phyloP scores from a whole-genome alignment of 1,140 invertebrate genomes.

The Euglossa dilemma region DNA sequence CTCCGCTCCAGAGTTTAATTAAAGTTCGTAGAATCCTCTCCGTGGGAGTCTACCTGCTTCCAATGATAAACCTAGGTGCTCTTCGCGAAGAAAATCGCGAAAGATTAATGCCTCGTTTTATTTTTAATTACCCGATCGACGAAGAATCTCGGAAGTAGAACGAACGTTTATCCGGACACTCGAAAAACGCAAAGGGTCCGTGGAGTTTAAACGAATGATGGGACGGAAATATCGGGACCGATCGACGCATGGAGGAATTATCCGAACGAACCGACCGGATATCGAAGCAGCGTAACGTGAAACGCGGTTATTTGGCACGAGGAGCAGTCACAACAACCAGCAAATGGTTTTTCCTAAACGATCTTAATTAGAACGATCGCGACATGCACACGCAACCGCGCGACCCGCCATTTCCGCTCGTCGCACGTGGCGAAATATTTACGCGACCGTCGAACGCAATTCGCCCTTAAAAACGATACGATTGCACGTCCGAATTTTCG shows the following conservation, averaged over 20 bases:
- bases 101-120: not conserved
- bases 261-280: not conserved
- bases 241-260: not conserved
- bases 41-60: no score
- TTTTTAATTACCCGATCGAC: not conserved
- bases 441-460: slow-evolving; percentile 14
- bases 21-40: not conserved
- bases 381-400: not conserved
- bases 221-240: not conserved
- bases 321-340: not conserved
- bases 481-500: slow-evolving; percentile 4
- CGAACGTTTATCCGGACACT: not conserved
- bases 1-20: not conserved
- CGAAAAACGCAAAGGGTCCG: not conserved
- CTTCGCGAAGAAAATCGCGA: not conserved
- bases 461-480: slow-evolving; percentile 31
- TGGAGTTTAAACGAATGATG: not conserved
- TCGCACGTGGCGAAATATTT: slow-evolving; percentile 20
- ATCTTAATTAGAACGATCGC: slow-evolving; percentile 24
- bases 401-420: not conserved
- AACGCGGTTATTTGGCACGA: slow-evolving; percentile 1
- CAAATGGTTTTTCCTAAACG: slow-evolving; percentile 5
- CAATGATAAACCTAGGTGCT: no score
- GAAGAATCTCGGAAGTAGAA: not conserved
- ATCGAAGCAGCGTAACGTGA: slow-evolving; percentile 3